phyloP scores from a whole-genome alignment of 2,113 vertebrate genomes.

The Cynopterus brachyotis region DNA sequence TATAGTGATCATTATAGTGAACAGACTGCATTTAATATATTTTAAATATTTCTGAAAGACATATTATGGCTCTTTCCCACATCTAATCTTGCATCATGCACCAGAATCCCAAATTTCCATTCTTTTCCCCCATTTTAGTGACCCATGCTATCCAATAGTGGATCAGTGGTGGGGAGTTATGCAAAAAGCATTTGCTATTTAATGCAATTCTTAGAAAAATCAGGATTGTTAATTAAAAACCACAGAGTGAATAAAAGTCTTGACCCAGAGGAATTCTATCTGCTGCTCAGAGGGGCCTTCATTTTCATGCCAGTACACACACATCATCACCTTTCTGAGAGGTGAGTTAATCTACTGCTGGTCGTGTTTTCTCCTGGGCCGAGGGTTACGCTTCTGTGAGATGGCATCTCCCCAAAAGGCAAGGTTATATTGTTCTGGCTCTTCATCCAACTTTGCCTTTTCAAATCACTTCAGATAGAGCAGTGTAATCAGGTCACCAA shows the following conservation, averaged over 20 bases:
- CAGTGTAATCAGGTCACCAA: not conserved
- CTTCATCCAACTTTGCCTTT: not conserved
- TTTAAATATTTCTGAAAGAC: constrained; percentile 24
- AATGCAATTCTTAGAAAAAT: constrained; percentile 34
- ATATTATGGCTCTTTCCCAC: not conserved
- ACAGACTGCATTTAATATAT: not conserved
- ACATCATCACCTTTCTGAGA: not conserved
- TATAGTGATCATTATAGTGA: not conserved
- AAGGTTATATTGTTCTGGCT: not conserved
- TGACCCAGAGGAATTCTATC: not conserved
- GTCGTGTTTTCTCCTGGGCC: not conserved
- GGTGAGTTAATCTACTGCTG: not conserved
- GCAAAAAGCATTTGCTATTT: constrained; percentile 20
- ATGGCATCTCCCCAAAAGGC: not conserved
- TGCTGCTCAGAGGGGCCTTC: not conserved
- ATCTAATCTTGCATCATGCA: not conserved
- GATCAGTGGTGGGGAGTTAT: not conserved
- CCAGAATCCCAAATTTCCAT: not conserved
- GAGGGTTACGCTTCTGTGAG: not conserved
- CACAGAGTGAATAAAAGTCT: constrained; percentile 18
- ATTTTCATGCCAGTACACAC: not conserved
- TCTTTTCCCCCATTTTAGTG: not conserved
- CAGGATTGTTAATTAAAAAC: constrained; percentile 41
- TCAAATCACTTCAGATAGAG: not conserved
- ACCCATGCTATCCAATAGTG: not conserved